phyloP scores from a whole-genome alignment of 2,888 invertebrate genomes.

The Endotricha flammealis region DNA sequence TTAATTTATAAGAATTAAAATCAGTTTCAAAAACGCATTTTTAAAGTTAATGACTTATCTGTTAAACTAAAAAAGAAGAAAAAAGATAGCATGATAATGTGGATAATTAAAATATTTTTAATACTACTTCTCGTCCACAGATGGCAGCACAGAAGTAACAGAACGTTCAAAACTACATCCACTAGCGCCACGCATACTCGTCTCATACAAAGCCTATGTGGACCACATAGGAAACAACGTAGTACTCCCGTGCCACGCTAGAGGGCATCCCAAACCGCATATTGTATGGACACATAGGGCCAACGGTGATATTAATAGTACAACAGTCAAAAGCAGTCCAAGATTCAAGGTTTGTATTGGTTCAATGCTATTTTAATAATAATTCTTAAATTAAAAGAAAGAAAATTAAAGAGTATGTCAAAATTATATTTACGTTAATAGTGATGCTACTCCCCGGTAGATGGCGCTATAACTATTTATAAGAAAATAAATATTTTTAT shows the following conservation, averaged over 20 bases:
- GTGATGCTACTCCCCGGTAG: conserved; percentile 1
- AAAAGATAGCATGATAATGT: too few species aligned
- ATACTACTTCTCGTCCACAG: conserved; percentile 30
- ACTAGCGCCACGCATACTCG: conserved; percentile 70
- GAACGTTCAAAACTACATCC: conserved; percentile 66
- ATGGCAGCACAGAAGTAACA: conserved; percentile 40
- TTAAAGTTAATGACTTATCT: too few species aligned
- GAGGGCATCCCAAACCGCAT: conserved; percentile 82
- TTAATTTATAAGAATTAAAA: too few species aligned
- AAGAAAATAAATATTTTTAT: too few species aligned
- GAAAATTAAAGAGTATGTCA: too few species aligned
- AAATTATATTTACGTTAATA: not conserved
- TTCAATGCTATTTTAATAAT: too few species aligned
- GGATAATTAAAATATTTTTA: too few species aligned
- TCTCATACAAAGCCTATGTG: conserved; percentile 74
- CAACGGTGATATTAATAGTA: conserved; percentile 71
- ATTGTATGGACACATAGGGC: conserved; percentile 75
- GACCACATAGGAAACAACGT: conserved; percentile 80
- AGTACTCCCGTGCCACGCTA: conserved; percentile 83
- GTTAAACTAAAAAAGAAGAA: too few species aligned
- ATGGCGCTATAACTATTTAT: not conserved
- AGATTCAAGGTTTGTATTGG: conserved; percentile 65
- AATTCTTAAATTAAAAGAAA: too few species aligned
- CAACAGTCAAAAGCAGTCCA: conserved; percentile 67
- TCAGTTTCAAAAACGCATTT: too few species aligned